Base-by-base conservation (phyloP, 53 echinoderm and acorn worm species). In the Glandiceps talaboti region DNA sequence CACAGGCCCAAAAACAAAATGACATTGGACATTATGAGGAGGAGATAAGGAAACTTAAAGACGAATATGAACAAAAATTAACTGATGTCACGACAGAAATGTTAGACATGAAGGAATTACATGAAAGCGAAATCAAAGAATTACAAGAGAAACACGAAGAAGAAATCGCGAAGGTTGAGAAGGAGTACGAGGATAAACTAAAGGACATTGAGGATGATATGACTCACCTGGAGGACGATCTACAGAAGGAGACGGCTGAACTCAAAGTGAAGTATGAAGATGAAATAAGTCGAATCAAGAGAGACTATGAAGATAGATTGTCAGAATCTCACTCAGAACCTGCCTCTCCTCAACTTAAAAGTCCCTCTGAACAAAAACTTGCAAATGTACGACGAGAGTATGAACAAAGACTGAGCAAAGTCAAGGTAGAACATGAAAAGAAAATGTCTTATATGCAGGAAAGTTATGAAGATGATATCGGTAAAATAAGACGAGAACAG, bases 191-290 rank as follows among this genome's bases (percentile, higher is more conserved):
- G 64, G 64, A 45, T 6, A 45, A 45, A 20, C 64, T 45, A 20
- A 79, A 77, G 30, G 78, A 85, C 27, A 77, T 74, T 26, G 28
- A 33, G 1, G 82, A 88, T 75, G 80, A 75, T 76, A 88, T 75
- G 26, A 74, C 81, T 27, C 79, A 85, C 27, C 45, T 88, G 27
- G 80, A 82, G 26, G 82, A 72, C 29, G 82, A 88, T 31, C 73
- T 76, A 31, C 85, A 82, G 28, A 45, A 45, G 20, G 6, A 45
- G 20, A 45, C 20, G 6, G 20, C 20, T 45, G 64, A 45, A 20
- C 6, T 45, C 6, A 45, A 45, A 20, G 20, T 6, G 20, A 45
- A 20, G 64, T 45, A 45, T 45, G 64, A 45, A 12, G 64, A 12
- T 45, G 64, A 45, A 6, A 45, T 45, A 12, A 20, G 64, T 6